phyloP scores from a whole-genome alignment of 2,797 vertebrate species.

The Microtus californicus region DNA sequence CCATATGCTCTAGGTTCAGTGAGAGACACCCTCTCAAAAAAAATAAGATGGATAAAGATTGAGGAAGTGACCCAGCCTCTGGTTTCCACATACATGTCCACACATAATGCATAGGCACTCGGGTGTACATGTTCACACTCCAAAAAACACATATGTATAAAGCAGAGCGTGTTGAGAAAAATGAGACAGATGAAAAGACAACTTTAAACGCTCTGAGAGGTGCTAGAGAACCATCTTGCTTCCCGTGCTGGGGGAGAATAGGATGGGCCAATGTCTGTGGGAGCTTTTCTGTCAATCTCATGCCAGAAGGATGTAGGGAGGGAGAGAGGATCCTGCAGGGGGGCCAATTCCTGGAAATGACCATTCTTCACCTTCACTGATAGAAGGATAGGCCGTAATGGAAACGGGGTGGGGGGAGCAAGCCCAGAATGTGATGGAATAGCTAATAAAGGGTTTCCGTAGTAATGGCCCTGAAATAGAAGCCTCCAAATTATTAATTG shows the following conservation, averaged over 20 bases:
- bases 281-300: background rate
- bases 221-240: background rate
- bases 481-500: constrained; percentile 28
- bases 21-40: background rate
- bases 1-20: background rate
- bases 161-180: background rate
- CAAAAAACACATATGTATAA: background rate
- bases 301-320: background rate
- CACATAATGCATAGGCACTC: too few species aligned
- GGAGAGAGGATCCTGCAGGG: background rate
- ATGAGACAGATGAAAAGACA: background rate
- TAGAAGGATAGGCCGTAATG: background rate
- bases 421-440: constrained; percentile 25
- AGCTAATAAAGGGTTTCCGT: background rate
- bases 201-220: background rate
- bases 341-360: background rate
- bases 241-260: background rate
- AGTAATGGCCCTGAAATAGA: constrained; percentile 40
- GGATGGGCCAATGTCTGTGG: background rate
- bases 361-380: background rate
- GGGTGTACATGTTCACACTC: background rate
- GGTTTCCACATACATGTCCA: background rate
- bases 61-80: background rate
- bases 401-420: background rate
- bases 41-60: background rate